These are phyloP conservation scores for Trachurus trachurus DNA, from an alignment of 2,797 vertebrate genomes.

Conservation along the genomic window DNA sequence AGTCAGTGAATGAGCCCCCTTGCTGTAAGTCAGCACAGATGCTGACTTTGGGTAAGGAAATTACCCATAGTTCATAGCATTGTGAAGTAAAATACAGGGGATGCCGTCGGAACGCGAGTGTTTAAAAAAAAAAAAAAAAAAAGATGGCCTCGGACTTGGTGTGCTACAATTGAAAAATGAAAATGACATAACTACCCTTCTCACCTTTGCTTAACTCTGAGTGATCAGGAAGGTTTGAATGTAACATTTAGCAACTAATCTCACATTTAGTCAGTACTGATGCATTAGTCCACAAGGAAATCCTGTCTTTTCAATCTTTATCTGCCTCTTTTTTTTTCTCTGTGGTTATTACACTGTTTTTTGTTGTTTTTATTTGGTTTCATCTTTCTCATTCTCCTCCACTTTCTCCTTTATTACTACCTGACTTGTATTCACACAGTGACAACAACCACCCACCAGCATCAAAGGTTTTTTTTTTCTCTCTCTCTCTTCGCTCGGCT, in stretches of 20 bases:
- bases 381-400: neutral
- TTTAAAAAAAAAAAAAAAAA: too few species aligned
- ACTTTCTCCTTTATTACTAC: constrained; percentile 19
- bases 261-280: neutral
- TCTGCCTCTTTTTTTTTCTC: neutral
- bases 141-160: too few species aligned
- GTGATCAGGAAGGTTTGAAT: neutral
- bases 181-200: neutral
- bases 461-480: constrained; percentile 17
- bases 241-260: neutral
- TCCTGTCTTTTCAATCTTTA: too few species aligned
- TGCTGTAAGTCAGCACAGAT: too few species aligned
- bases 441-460: constrained; percentile 46
- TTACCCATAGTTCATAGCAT: too few species aligned
- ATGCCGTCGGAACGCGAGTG: too few species aligned
- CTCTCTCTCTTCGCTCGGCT: constrained; percentile 35
- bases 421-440: constrained; percentile 32
- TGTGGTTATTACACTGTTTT: constrained; percentile 6
- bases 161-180: too few species aligned
- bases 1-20: too few species aligned
- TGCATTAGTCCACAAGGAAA: neutral
- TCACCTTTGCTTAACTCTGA: neutral
- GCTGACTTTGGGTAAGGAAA: too few species aligned
- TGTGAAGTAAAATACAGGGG: too few species aligned
- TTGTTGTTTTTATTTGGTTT: neutral